Conservation (phyloP, 92 coral and sea anemone genomes). For the Pocillopora grandis region DNA sequence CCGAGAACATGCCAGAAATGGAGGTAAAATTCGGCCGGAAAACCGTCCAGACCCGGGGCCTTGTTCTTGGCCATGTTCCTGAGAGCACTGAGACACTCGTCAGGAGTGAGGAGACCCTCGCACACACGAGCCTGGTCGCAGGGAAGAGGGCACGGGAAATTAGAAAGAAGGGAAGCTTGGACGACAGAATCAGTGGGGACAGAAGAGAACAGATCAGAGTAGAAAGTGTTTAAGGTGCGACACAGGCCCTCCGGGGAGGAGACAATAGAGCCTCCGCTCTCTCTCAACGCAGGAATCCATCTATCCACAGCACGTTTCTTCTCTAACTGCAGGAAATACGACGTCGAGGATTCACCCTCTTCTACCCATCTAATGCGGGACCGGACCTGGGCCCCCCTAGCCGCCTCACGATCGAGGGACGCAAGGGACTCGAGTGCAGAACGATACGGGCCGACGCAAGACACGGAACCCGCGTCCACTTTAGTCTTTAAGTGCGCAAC, state of each 20-base stretch:
- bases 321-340: slow-evolving; percentile 8
- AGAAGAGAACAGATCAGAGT: not conserved
- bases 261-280: no score
- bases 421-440: no score
- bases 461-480: slow-evolving; percentile 2
- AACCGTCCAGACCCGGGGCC: slow-evolving; percentile 59
- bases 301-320: not conserved
- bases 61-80: slow-evolving; percentile 37
- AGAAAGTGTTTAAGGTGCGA: slow-evolving; percentile 18
- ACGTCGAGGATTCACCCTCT: slow-evolving; percentile 42
- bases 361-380: slow-evolving; percentile 43
- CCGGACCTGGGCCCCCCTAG: not conserved
- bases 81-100: slow-evolving; percentile 43
- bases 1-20: slow-evolving; percentile 47
- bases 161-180: slow-evolving; percentile 14
- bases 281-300: slow-evolving; percentile 8
- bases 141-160: not conserved
- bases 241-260: not conserved
- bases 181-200: not conserved
- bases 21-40: slow-evolving; percentile 61
- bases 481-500: not conserved
- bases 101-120: slow-evolving; percentile 43
- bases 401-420: no score
- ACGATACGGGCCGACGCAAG: not conserved
- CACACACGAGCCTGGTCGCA: not conserved